Conservation (phyloP, 2,888 invertebrate species). For the Marronus borbonicus region DNA sequence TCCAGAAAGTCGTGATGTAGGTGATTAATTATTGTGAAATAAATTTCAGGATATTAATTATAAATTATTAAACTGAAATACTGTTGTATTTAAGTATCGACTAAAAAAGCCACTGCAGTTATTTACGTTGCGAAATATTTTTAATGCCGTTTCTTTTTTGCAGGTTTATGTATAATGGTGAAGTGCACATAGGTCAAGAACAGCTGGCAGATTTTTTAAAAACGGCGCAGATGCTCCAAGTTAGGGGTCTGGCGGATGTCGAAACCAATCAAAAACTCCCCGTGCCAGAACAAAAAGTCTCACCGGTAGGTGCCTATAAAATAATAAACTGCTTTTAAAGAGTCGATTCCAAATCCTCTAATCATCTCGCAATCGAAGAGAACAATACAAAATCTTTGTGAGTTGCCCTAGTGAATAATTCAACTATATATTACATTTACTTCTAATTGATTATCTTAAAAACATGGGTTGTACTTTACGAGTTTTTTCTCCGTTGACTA, state of each 20-base stretch:
- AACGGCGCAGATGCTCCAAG: slow-evolving; percentile 90
- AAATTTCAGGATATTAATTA: too few relatives aligned
- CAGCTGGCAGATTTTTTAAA: slow-evolving; percentile 89
- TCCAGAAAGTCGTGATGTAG: too few relatives aligned
- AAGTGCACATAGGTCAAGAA: slow-evolving; percentile 91
- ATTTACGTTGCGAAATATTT: neutral
- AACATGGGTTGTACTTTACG: too few relatives aligned
- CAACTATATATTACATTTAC: too few relatives aligned
- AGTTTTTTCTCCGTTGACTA: too few relatives aligned
- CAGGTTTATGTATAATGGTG: slow-evolving; percentile 94
- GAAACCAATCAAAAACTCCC: slow-evolving; percentile 71
- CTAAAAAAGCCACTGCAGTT: too few relatives aligned
- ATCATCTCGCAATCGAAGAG: slow-evolving; percentile 4
- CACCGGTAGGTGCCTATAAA: slow-evolving; percentile 75
- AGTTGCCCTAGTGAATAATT: neutral
- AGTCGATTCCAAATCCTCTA: slow-evolving; percentile 1
- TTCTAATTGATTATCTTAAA: too few relatives aligned
- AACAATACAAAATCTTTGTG: too few relatives aligned
- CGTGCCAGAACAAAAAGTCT: slow-evolving; percentile 77
- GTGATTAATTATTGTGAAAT: too few relatives aligned
- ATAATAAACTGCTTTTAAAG: slow-evolving; percentile 24
- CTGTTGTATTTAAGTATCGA: too few relatives aligned
- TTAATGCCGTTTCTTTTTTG: slow-evolving; percentile 51
- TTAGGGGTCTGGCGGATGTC: slow-evolving; percentile 89
- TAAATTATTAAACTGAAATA: too few relatives aligned